These are phyloP conservation scores for Paratilapia polleni DNA, from an alignment of 2,113 vertebrate genomes.

Conservation along the genomic window DNA sequence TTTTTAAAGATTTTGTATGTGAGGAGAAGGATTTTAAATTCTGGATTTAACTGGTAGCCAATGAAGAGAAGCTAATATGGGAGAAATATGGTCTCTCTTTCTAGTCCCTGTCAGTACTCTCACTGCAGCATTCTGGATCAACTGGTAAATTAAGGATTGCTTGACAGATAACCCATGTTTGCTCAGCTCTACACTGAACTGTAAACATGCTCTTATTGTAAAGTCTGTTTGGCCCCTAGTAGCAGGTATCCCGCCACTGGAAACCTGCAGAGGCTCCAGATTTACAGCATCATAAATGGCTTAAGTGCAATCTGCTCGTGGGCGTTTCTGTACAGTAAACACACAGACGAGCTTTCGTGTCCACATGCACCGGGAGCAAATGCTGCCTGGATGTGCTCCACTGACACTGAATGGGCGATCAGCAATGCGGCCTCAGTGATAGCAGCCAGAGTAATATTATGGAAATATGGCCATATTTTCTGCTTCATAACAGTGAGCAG, in stretches of 20 bases:
- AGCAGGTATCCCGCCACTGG: constrained; percentile 28
- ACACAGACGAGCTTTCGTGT: constrained; percentile 22
- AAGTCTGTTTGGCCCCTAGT: constrained; percentile 20
- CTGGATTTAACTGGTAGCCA: no score
- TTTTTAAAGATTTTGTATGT: no score
- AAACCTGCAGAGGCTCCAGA: constrained; percentile 21
- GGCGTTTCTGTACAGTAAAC: constrained; percentile 58
- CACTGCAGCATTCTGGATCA: no score
- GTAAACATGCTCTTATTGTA: constrained; percentile 4
- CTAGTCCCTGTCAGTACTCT: no score
- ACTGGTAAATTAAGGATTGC: constrained; percentile 18
- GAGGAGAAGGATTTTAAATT: no score
- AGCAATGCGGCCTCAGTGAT: constrained; percentile 11
- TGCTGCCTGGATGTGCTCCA: constrained; percentile 29
- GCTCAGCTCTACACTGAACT: background rate
- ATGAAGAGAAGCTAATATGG: no score
- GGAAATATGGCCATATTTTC: constrained; percentile 64
- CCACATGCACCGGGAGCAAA: constrained; percentile 24
- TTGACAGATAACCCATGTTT: background rate
- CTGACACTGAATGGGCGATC: constrained; percentile 29
- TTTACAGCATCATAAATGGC: constrained; percentile 56
- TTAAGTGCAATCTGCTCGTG: constrained; percentile 57
- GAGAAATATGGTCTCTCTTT: no score
- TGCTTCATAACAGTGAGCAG: constrained; percentile 55
- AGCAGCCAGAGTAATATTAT: constrained; percentile 48